Conservation (phyloP, 2,113 vertebrate species). For the Myrmophylax atrothorax region DNA sequence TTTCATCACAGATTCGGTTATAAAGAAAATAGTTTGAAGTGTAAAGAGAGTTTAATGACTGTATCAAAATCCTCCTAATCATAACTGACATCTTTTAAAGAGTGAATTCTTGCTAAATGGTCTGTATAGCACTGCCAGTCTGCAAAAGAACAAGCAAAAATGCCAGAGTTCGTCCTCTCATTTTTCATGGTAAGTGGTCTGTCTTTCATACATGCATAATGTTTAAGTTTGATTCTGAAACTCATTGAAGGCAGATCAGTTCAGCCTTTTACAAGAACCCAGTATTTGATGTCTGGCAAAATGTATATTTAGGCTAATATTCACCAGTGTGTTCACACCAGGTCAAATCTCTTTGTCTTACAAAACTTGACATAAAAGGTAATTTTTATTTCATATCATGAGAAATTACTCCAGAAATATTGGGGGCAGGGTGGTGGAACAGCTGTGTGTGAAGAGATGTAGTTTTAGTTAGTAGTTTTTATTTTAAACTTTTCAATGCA, state of each 20-base stretch:
- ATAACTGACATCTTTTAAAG: neutral
- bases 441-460: neutral
- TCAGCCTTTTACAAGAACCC: neutral
- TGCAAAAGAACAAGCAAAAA: neutral
- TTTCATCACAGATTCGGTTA: neutral
- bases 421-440: accelerated
- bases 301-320: neutral
- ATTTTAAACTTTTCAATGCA: neutral
- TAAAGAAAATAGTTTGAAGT: neutral
- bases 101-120: neutral
- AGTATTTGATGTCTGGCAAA: neutral
- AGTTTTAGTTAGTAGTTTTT: neutral
- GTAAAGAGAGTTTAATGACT: neutral
- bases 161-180: neutral
- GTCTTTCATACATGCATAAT: neutral
- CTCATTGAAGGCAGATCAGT: neutral
- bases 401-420: neutral
- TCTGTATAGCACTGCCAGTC: neutral
- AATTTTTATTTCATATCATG: neutral
- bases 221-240: neutral
- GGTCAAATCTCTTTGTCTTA: neutral
- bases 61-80: neutral
- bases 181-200: neutral
- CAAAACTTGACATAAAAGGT: neutral
- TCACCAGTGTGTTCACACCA: neutral